phyloP scores from a whole-genome alignment of 2,797 vertebrate genomes.

The Pachyuromys duprasi region DNA sequence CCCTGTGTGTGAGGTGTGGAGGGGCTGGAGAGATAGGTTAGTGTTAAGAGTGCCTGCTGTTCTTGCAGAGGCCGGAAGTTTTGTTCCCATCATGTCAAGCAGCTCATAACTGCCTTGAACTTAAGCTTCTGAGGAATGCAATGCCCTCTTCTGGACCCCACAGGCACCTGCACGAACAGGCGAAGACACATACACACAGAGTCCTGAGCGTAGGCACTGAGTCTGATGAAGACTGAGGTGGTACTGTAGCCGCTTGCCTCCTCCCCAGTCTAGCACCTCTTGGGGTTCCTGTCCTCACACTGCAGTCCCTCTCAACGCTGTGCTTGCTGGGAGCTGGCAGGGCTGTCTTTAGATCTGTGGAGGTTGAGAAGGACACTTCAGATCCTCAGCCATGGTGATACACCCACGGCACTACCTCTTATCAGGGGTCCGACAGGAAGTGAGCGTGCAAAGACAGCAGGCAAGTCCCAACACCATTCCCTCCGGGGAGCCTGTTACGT shows the following conservation, averaged over 20 bases:
- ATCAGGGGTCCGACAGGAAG: not conserved
- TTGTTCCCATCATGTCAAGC: no score
- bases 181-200: not conserved
- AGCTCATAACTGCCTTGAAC: not conserved
- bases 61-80: not conserved
- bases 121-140: not conserved
- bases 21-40: not conserved
- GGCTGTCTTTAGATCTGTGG: not conserved
- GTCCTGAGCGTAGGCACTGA: no score
- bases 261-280: not conserved
- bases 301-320: not conserved
- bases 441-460: not conserved
- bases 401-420: rapidly evolving
- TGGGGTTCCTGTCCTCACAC: not conserved
- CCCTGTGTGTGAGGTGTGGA: not conserved
- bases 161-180: not conserved
- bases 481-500: not conserved
- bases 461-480: not conserved
- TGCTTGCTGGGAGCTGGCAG: not conserved
- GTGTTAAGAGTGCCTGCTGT: no score
- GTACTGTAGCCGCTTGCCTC: not conserved
- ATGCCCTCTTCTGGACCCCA: not conserved
- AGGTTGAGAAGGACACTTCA: not conserved
- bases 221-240: not conserved
- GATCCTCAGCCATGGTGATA: not conserved